Base-by-base conservation (phyloP, 2,113 vertebrate species). In the Hypanus sabinus region DNA sequence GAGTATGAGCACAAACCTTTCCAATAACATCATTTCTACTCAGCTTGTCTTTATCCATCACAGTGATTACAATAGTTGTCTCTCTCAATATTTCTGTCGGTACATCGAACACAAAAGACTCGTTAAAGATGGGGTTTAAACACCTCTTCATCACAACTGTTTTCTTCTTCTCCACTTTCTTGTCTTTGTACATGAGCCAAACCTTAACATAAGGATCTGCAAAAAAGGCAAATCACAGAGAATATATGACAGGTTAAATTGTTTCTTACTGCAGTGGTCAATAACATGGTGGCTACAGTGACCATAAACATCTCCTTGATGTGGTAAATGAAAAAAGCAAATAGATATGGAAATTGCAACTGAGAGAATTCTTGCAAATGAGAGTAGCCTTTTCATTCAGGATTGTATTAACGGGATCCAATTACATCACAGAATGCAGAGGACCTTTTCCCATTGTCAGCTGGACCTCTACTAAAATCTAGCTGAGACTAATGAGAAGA, bases 101-200 rank as follows among this genome's bases (percentile, higher is more conserved):
- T 94, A 99, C 97, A 10, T 99, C 98, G 0, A 99, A 99, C 96
- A 98, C 97, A 92, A 99, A 99, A 95, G 99, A 99, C 96, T 99
- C 98, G 0, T 99, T 99, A 96, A 99, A 99, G 95, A 99, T 68
- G 1, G 99, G 99, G 95, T 99, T 99, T 96, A 99, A 97, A 96
- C 98, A 99, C 95, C 98, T 96, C 96, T 99, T 99, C 97, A 99
- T 99, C 0, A 97, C 97, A 95, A 99, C 98, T 0, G 99, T 99
- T 97, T 99, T 99, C 96, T 99, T 99, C 97, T 99, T 99, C 96
- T 99, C 99, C 73, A 99, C 98, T 22, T 98, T 97, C 95, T 98
- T 99, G 96, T 99, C 99, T 96, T 99, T 99, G 96, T 99, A 98
- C 99, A 99, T 99, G 95, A 99, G 97, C 98, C 99, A 99, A 95